Evolutionary conservation across 2,797 vertebrate species (phyloP).

Genomic region (Girardinus metallicus): DNA sequence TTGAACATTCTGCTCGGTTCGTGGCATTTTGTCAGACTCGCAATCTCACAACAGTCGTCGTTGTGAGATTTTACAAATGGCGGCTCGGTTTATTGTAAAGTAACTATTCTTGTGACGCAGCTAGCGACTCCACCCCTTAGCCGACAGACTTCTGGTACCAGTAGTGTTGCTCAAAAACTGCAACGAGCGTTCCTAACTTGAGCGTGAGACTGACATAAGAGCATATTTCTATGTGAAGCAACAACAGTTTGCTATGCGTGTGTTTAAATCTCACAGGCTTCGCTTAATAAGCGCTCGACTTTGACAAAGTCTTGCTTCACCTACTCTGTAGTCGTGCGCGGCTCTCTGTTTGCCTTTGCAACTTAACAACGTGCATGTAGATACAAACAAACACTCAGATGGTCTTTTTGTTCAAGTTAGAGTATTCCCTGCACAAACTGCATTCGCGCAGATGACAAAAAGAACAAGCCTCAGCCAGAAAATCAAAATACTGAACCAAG

Average conservation of each 20-base stretch:
- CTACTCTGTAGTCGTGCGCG: no score
- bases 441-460: not conserved
- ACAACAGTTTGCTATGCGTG: not conserved
- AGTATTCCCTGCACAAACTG: not conserved
- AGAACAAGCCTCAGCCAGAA: not conserved
- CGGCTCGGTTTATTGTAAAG: not conserved
- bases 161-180: not conserved
- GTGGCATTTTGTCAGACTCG: no score
- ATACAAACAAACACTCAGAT: not conserved
- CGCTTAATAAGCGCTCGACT: not conserved
- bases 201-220: not conserved
- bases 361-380: not conserved
- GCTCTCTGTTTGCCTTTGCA: not conserved
- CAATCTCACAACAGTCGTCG: no score
- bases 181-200: not conserved
- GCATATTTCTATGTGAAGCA: not conserved
- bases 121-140: not conserved
- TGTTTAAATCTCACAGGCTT: not conserved
- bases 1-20: no score
- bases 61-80: not conserved
- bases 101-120: not conserved
- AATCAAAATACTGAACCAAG: not conserved
- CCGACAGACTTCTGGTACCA: not conserved
- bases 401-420: not conserved
- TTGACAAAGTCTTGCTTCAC: not conserved